phyloP scores from a whole-genome alignment of 2,113 vertebrate species.

The Phrynosoma blainvillii region DNA sequence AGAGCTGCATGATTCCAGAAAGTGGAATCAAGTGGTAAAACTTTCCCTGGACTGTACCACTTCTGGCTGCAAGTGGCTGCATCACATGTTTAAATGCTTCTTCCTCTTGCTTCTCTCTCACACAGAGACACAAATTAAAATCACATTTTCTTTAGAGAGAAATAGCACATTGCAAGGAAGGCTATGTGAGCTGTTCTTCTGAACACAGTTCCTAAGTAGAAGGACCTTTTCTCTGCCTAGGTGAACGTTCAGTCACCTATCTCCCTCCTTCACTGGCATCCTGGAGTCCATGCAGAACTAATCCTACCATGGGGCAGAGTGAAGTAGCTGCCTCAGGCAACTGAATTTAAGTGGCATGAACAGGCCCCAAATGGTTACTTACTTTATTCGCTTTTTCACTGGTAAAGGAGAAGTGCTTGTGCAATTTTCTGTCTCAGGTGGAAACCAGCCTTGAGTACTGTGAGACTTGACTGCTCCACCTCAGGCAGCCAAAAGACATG shows the following conservation, averaged over 20 bases:
- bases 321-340: neutral
- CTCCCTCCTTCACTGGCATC: neutral
- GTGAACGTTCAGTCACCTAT: neutral
- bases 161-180: neutral
- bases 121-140: neutral
- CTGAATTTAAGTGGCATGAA: neutral
- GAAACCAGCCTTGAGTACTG: neutral
- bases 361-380: neutral
- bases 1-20: too few relatives aligned
- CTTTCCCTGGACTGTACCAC: too few relatives aligned
- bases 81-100: neutral
- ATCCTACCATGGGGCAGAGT: neutral
- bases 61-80: neutral
- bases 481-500: neutral
- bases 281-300: neutral
- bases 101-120: neutral
- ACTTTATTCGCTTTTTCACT: neutral
- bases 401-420: neutral
- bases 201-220: neutral
- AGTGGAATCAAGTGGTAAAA: neutral
- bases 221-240: neutral
- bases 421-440: neutral
- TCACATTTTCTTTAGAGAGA: neutral
- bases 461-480: neutral
- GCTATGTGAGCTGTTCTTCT: neutral